Evolutionary conservation across 2,888 invertebrate species (phyloP), one percentile per base, ranked within the genome.

Genomic region (Melolontha melolontha): DNA sequence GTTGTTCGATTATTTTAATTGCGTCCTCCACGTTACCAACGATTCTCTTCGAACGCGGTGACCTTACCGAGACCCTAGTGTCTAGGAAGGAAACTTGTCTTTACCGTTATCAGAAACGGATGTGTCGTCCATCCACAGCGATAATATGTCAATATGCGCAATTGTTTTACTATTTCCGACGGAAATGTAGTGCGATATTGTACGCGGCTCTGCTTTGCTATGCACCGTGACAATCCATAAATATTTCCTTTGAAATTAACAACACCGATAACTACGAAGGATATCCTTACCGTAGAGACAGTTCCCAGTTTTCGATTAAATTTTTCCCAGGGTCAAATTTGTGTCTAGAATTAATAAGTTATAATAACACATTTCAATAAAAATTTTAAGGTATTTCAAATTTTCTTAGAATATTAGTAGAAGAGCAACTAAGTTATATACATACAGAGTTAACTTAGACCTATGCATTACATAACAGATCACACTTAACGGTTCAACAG

Each of bases 61-160:
- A 72, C 73, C 73, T 69, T 68, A 50, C 65, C 55, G 67, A 68
- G 70, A 71, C 68, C 69, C 67, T 64, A 29, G 47, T 52, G 50
- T 68, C 71, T 69, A 71, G 69, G 72, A 72, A 72, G 70, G 72
- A 72, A 69, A 72, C 72, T 57, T 64, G 72, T 72, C 69, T 71
- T 69, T 72, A 72, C 72, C 67, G 72, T 72, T 72, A 72, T 72
- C 72, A 72, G 42, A 72, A 69, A 59, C 72, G 72, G 72, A 72
- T 71, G 69, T 68, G 57, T 40, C 22, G 50, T 44, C 59, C 47
- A 66, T 52, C 42, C 42, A 29, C 34, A 44, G 55, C 52, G 62
- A 54, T 55, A 49, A 64, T 66, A 49, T 66, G 66, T 66, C 57
- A 66, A 57, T 66, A 66, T 66, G 57, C 66, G 17, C 57, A 57